Evolutionary conservation across 2,113 vertebrate species (phyloP), one percentile per base, ranked within the genome.

Genomic region (Glaucomys volans): DNA sequence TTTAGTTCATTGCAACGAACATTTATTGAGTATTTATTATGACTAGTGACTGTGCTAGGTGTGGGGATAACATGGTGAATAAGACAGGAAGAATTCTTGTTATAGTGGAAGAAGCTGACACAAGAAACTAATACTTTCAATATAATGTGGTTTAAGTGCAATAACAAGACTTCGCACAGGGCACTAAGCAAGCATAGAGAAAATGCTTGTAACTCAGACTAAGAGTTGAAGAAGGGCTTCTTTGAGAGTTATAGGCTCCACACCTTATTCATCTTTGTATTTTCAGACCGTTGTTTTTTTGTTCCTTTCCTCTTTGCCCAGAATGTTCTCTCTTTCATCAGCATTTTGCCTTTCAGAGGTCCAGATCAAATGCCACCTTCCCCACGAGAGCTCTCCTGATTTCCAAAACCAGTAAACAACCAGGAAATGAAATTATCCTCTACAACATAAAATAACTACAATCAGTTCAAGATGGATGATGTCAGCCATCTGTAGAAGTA

Each of bases 1-100:
- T 92, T 97, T 67, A 83, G 40, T 95, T 95, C 47, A 82, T 75
- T 81, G 82, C 32, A 69, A 24, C 86, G 44, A 92, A 82, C n/a
- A 71, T 72, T 95, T 85, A 91, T 76, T 95, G 83, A 93, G 44
- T 81, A 83, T 82, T 95, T 54, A 26, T 69, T 11, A 54, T 84
- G 84, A 94, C 1, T n/a, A 71, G n/a, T 90, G 69, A 76, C 20
- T 85, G 59, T 90, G 35, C 10, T 92, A 87, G 64, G 28, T 37
- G 87, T 67, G 18, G 14, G 17, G 4, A 89, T 77, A 85, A 74
- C 37, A 74, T 90, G 37, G 64, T 84, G 52, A 84, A 90, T 87
- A 80, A 95, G 64, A 86, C 35, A 62, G 30, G 54, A 91, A 79
- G 35, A 92, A 90, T 90, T 96, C 66, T 90, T 89, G 24, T 71